Evolutionary conservation across 37 sponge, comb jelly and placozoan genomes (phyloP), one percentile per base, ranked within the genome.

Genomic region (Lycopodina hypogea): DNA sequence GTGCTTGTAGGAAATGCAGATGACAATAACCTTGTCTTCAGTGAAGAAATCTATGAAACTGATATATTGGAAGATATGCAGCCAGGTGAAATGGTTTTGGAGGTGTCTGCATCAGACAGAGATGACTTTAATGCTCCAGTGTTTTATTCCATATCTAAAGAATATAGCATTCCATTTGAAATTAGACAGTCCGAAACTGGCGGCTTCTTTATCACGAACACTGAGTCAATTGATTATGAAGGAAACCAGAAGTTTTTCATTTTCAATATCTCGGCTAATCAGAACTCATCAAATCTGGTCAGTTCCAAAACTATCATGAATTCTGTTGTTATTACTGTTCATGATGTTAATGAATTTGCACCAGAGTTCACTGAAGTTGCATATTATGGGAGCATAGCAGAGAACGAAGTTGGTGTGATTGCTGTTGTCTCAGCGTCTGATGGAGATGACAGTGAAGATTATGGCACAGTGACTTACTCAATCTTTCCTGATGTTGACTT

Each of bases 11-110:
- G 48, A 3, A 82, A 88, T 52, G 35, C 39, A 21, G 81, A 87
- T 81, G 89, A 88, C 40, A 81, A 82, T 66, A 23, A n/a, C 19
- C 83, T 83, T 23, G 74, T 51, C n/a, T 78, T 88, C 35, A 74
- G 30, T 22, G 50, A 19, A 29, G 61, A 78, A 0, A 21, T 12
- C 1, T 88, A 88, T 42, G 60, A 33, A 61, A 67, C 39, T 83
- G 29, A 1, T 21, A 24, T 88, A 6, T 23, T 53, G 1, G 89
- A 88, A 52, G 78, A 83, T 50, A 72, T 24, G 21, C 66, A 28
- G 22, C 74, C 73, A 29, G 78, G 60, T 14, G 1, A n/a, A n/a
- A 28, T 88, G 38, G 50, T 45, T 21, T 19, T 88, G 19, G 8
- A 51, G 23, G 50, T 88, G 0, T 68, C 30, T 41, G 83, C 84